Conservation (phyloP, 1,140 invertebrate genomes). For the Penaeus chinensis region DNA sequence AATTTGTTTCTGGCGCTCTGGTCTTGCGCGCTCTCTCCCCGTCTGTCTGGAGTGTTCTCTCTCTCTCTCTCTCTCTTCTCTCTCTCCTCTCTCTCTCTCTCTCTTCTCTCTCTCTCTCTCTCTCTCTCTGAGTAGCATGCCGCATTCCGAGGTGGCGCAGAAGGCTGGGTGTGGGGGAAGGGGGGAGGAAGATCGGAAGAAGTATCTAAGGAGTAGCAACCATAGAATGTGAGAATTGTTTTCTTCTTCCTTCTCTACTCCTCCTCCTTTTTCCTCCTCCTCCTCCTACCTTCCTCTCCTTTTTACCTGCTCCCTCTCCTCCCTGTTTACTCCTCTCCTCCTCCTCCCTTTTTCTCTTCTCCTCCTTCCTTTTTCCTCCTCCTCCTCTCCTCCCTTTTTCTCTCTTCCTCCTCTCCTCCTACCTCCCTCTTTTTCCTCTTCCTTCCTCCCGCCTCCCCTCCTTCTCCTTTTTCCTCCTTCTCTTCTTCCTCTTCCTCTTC, state of each 20-base stretch:
- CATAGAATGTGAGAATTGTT: no score
- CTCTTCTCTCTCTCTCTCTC: neutral
- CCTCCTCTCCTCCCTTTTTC: neutral
- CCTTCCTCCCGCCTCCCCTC: constrained; percentile 1
- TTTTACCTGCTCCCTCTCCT: neutral
- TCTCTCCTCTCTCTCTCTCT: constrained; percentile 12
- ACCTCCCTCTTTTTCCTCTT: neutral
- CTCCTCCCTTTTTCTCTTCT: neutral
- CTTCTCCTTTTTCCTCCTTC: neutral
- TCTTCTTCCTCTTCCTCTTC: neutral
- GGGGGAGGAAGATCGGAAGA: no score
- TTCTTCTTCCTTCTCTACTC: no score
- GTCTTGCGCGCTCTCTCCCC: constrained; percentile 10
- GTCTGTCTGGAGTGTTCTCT: no score
- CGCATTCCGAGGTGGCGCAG: no score
- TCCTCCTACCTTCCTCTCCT: no score
- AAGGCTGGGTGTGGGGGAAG: no score
- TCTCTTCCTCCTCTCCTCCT: constrained; percentile 4
- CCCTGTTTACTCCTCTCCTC: neutral
- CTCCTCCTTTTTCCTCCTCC: no score
- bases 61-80: no score
- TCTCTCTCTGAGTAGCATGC: no score
- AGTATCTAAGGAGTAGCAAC: no score
- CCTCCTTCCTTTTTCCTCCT: constrained; percentile 5
- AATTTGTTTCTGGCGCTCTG: no score